These are phyloP conservation scores for Chloroceryle amazona DNA, from an alignment of 2,797 vertebrate species.

Conservation along the genomic window DNA sequence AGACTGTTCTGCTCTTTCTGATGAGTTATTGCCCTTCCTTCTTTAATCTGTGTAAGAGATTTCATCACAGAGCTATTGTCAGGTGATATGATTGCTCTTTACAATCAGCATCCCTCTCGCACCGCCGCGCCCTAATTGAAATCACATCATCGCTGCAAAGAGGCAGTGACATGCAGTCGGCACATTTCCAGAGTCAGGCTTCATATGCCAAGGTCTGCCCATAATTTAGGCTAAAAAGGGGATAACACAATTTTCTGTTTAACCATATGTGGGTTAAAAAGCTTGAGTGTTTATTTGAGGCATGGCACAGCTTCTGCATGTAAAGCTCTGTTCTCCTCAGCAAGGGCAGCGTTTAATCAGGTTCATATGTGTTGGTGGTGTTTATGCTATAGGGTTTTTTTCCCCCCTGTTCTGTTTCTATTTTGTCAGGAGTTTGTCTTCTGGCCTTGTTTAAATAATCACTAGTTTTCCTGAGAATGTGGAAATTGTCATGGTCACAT, in stretches of 20 bases:
- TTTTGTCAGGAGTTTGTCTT: constrained; percentile 42
- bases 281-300: background rate
- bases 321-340: background rate
- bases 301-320: background rate
- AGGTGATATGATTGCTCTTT: constrained; percentile 65
- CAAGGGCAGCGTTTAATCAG: background rate
- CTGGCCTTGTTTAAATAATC: background rate
- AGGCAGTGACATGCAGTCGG: background rate
- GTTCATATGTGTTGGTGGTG: background rate
- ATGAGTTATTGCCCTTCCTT: constrained; percentile 78
- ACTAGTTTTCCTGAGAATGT: background rate
- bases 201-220: background rate
- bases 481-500: background rate
- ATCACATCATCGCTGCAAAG: background rate
- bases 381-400: background rate
- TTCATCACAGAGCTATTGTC: constrained; percentile 71
- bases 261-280: background rate
- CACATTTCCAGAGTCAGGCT: constrained; percentile 17
- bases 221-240: constrained; percentile 36
- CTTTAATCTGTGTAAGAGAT: constrained; percentile 72
- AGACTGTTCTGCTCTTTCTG: constrained; percentile 78
- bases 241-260: constrained; percentile 28
- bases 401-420: background rate
- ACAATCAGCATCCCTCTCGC: background rate
- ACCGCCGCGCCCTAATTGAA: background rate